phyloP scores from a whole-genome alignment of 2,888 invertebrate genomes.

The Palloptera scutellata region DNA sequence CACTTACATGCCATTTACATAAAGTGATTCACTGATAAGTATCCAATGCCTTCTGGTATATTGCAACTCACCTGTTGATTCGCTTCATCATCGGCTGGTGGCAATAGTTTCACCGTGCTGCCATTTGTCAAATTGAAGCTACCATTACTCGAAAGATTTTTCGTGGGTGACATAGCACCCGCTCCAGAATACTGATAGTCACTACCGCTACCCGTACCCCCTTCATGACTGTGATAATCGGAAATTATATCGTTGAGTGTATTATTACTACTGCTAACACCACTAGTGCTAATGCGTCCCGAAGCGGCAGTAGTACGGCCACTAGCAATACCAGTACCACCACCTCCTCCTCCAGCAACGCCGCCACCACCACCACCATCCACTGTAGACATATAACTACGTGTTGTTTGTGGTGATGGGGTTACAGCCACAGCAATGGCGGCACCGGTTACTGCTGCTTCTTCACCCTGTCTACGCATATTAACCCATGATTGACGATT shows the following conservation, averaged over 20 bases:
- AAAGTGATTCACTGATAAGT: too few species aligned
- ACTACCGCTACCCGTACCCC: constrained; percentile 43
- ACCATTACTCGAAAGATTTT: constrained; percentile 54
- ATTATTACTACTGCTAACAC: constrained; percentile 61
- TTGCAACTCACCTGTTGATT: constrained; percentile 63
- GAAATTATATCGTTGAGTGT: constrained; percentile 61
- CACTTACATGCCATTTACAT: too few species aligned
- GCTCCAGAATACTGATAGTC: constrained; percentile 50
- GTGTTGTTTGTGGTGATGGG: constrained; percentile 58
- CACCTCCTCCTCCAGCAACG: constrained; percentile 27
- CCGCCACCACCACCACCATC: constrained; percentile 42
- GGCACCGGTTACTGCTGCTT: constrained; percentile 36
- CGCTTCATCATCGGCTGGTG: constrained; percentile 58
- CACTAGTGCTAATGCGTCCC: constrained; percentile 58
- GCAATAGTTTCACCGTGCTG: constrained; percentile 60
- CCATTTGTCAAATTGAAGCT: constrained; percentile 60
- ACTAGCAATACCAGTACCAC: constrained; percentile 32
- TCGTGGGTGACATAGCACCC: constrained; percentile 39
- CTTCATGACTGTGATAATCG: constrained; percentile 55
- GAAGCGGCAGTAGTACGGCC: constrained; percentile 58
- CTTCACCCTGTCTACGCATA: constrained; percentile 50
- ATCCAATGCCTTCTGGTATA: too few species aligned
- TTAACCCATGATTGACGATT: constrained; percentile 57
- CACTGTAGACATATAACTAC: constrained; percentile 57
- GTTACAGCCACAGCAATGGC: constrained; percentile 41